Percentiles rank a stretch among this genome's conserved stretches.
Evolutionary conservation across 2,888 invertebrate species (phyloP).

Genomic region (Hypena proboscidalis): DNA sequence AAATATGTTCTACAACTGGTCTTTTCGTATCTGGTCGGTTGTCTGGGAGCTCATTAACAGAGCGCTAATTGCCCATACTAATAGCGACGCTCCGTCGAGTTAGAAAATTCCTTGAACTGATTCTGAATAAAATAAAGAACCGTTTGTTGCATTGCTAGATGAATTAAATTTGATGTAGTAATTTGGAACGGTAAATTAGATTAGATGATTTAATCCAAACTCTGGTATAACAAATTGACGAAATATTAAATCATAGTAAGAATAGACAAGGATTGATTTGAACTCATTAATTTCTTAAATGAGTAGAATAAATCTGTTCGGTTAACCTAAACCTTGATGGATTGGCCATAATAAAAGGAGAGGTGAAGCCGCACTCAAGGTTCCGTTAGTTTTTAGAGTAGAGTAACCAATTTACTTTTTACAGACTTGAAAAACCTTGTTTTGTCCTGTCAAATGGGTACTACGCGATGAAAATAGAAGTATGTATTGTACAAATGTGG

Average conservation of each 20-base stretch:
- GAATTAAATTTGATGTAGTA: constrained; percentile 30
- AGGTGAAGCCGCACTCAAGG: constrained; percentile 38
- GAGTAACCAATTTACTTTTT: neutral
- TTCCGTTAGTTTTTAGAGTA: constrained; percentile 26
- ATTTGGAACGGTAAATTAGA: constrained; percentile 28
- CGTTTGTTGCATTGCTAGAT: constrained; percentile 49
- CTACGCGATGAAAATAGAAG: neutral
- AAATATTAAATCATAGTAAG: neutral
- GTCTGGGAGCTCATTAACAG: constrained; percentile 76
- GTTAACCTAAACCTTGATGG: constrained; percentile 42
- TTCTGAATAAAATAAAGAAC: constrained; percentile 67
- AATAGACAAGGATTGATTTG: neutral
- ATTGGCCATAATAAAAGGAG: constrained; percentile 38
- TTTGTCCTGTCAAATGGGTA: too few relatives aligned
- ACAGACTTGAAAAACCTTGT: neutral
- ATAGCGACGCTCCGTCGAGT: constrained; percentile 70
- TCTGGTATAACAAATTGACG: neutral
- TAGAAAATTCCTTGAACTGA: constrained; percentile 77
- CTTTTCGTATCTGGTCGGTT: constrained; percentile 60
- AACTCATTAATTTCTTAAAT: constrained; percentile 8
- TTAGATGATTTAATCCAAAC: constrained; percentile 11
- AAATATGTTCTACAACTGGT: constrained; percentile 34
- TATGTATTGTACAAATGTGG: neutral
- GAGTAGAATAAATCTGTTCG: constrained; percentile 20
- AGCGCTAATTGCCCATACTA: constrained; percentile 79